phyloP scores from a whole-genome alignment of 2,113 vertebrate genomes.

The Telmatochromis brichardi region DNA sequence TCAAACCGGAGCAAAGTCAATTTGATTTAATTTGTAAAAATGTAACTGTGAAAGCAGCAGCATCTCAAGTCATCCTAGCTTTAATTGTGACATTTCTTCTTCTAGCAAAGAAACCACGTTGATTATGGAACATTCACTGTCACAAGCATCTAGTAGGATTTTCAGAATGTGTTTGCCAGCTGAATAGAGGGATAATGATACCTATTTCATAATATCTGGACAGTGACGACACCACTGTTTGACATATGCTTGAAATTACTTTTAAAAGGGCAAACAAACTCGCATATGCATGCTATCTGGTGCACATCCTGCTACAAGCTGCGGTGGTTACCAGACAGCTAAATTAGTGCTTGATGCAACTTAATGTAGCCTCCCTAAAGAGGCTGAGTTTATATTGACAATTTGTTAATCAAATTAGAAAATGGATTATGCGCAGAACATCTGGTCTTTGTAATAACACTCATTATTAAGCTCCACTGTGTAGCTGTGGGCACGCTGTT shows the following conservation, averaged over 20 bases:
- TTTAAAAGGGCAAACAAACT: not conserved
- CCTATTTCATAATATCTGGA: not conserved
- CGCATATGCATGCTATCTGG: not conserved
- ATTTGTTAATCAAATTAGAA: slow-evolving; percentile 57
- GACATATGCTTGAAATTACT: slow-evolving; percentile 13
- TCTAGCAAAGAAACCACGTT: not conserved
- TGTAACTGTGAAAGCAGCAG: slow-evolving; percentile 32
- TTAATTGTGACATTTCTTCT: slow-evolving; percentile 21
- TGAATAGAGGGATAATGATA: not conserved
- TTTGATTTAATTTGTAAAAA: slow-evolving; percentile 23
- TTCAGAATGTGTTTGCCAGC: not conserved
- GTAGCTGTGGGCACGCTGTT: not conserved
- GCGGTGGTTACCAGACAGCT: not conserved
- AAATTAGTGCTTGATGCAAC: slow-evolving; percentile 10
- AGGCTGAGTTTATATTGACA: slow-evolving; percentile 32
- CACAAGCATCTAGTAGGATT: not conserved
- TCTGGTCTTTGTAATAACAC: slow-evolving; percentile 46
- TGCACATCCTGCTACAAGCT: not conserved
- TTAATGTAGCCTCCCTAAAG: slow-evolving; percentile 8
- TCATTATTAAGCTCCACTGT: slow-evolving; percentile 36
- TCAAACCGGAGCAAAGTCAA: slow-evolving; percentile 20
- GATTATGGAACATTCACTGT: not conserved
- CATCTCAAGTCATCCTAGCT: not conserved
- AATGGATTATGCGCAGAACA: slow-evolving; percentile 37
- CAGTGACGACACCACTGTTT: not conserved